Evolutionary conservation across 2,888 invertebrate species (phyloP).

Genomic region (Sepioteuthis lessoniana): DNA sequence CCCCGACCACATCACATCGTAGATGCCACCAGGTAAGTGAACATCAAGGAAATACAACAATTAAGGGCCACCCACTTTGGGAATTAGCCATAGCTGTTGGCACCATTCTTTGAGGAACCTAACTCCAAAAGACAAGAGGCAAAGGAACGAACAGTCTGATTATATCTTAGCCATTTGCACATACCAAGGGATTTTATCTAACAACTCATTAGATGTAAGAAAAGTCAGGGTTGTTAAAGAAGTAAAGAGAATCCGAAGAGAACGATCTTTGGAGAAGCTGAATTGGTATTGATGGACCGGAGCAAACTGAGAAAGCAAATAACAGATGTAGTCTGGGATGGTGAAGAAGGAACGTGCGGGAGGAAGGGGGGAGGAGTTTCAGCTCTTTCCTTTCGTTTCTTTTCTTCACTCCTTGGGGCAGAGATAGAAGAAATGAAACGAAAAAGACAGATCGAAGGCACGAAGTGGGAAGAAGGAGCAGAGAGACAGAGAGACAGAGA

Average conservation of each 20-base stretch:
- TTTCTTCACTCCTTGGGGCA: no score
- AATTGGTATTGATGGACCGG: no score
- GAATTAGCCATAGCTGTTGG: neutral
- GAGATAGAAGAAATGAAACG: neutral
- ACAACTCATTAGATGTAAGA: neutral
- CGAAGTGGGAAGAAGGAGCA: no score
- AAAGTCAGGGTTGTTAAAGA: neutral
- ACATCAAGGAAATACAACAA: neutral
- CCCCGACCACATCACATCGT: neutral
- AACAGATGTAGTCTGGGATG: neutral
- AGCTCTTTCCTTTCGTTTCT: no score
- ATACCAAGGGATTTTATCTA: neutral
- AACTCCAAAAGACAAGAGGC: neutral
- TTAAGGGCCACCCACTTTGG: neutral
- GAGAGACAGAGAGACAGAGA: no score
- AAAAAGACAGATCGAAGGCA: no score
- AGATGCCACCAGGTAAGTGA: slow-evolving; percentile 2
- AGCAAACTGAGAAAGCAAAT: no score
- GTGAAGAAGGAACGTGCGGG: neutral
- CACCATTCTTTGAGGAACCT: neutral
- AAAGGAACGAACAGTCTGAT: neutral
- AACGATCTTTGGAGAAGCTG: neutral
- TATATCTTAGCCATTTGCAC: neutral
- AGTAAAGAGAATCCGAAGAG: neutral
- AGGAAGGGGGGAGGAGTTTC: no score